Base-by-base conservation (phyloP, 2,113 vertebrate genomes). In the Butorides virescens region DNA sequence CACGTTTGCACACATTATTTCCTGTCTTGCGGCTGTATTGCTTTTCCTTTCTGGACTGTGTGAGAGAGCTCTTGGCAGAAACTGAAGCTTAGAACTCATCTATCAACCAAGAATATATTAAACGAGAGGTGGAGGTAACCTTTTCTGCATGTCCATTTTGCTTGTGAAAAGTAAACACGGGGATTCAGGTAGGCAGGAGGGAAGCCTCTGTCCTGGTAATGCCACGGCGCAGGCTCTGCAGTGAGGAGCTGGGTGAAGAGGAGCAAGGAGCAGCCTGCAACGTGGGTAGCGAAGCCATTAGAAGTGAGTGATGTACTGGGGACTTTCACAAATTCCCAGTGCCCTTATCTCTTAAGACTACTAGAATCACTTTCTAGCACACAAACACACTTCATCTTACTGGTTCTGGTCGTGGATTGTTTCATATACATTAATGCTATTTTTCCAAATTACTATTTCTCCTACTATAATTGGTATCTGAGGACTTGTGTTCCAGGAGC, bases 161-260 rank as follows among this genome's bases (percentile, higher is more conserved):
- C 44, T 36, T 36, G 29, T 62, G n/a, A 55, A 20, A 84, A 42
- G 36, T 78, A 78, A 71, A 68, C 2, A 7, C 3, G 9, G 42
- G 39, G 44, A 36, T 47, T 70, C 7, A 3, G 34, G 65, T n/a
- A 29, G 37, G 78, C 20, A 49, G 34, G 11, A 61, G 67, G 58
- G 52, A 85, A 66, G 15, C 20, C 50, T 17, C 2, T 15, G 44
- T 30, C 56, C 32, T 50, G 20, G 15, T 56, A 26, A 12, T 25
- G 55, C 10, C 26, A 15, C 4, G 0, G 22, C 9, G 68, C 37
- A 14, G 73, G 2, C 30, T 73, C 32, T 49, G 55, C 0, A 1
- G 19, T 2, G 36, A 53, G 61, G 1, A 22, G 13, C 55, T 44
- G 78, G 42, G 10, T 49, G 56, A 63, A 72, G n/a, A 73, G 56